phyloP scores from a whole-genome alignment of 2,888 invertebrate genomes.

The Chrysolina americana region DNA sequence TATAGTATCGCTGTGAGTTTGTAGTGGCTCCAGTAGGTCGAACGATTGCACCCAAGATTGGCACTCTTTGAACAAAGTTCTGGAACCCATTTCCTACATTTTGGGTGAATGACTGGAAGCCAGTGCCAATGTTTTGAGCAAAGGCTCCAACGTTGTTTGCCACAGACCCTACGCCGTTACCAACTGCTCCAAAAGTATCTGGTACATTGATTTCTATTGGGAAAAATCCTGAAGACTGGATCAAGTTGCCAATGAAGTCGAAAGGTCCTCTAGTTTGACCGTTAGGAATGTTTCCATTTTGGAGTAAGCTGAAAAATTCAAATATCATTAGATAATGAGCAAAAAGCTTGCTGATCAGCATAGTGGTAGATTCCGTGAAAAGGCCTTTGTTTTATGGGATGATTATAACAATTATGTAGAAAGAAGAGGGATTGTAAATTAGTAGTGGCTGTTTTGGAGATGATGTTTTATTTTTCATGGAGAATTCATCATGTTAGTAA shows the following conservation, averaged over 20 bases:
- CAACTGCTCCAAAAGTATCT: slow-evolving; percentile 70
- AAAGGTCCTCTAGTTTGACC: slow-evolving; percentile 55
- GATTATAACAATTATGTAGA: too few species aligned
- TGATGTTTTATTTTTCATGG: background rate
- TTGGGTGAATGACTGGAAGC: slow-evolving; percentile 51
- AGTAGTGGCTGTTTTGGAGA: too few species aligned
- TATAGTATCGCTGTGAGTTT: slow-evolving; percentile 34
- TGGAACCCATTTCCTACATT: slow-evolving; percentile 54
- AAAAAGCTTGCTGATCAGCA: background rate
- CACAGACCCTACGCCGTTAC: slow-evolving; percentile 48
- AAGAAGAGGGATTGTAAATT: too few species aligned
- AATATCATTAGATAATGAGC: background rate
- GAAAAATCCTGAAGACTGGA: slow-evolving; percentile 73
- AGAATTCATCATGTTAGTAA: background rate
- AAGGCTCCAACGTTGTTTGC: slow-evolving; percentile 52
- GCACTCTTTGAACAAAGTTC: slow-evolving; percentile 51
- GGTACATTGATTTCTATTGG: slow-evolving; percentile 78
- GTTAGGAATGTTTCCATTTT: slow-evolving; percentile 20
- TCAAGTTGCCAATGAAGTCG: slow-evolving; percentile 68
- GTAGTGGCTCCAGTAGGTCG: slow-evolving; percentile 37
- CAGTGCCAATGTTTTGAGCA: slow-evolving; percentile 52
- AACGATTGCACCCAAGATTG: slow-evolving; percentile 48
- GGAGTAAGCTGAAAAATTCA: slow-evolving; percentile 34
- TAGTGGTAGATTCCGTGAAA: too few species aligned
- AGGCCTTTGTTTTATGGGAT: too few species aligned